A percentile compares a stretch with the other conserved stretches of the same genome.
Conservation (phyloP, 2,113 vertebrate species). For the Sphyrna mokarran region DNA sequence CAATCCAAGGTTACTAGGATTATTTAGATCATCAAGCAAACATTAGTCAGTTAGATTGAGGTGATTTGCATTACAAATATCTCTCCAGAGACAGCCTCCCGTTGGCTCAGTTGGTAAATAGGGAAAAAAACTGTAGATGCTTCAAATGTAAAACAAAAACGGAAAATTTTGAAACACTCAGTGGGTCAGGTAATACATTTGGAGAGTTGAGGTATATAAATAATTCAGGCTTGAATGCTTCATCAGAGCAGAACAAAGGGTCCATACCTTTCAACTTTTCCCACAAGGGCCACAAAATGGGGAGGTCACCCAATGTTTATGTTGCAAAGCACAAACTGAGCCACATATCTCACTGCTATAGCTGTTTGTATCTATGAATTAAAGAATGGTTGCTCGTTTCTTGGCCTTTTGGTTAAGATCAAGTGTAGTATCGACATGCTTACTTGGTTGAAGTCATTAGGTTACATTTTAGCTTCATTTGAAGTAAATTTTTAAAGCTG, state of each 20-base stretch:
- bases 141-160: neutral
- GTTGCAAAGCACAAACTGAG: neutral
- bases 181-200: neutral
- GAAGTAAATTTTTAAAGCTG: no score
- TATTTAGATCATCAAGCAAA: neutral
- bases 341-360: neutral
- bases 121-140: neutral
- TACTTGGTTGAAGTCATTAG: no score
- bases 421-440: no score
- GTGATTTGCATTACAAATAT: neutral
- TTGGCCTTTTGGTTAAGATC: no score
- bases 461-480: no score
- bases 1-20: slow-evolving; percentile 1
- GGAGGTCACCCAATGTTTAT: neutral
- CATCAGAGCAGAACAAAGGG: neutral
- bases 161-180: neutral
- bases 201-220: neutral
- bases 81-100: neutral
- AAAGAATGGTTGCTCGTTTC: neutral
- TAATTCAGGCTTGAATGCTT: neutral
- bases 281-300: neutral
- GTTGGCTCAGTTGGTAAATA: neutral
- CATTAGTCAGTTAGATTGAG: neutral
- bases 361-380: neutral
- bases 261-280: neutral